These are phyloP conservation scores for Ctenomys sociabilis DNA, from an alignment of 2,113 vertebrate genomes.

Conservation along the genomic window DNA sequence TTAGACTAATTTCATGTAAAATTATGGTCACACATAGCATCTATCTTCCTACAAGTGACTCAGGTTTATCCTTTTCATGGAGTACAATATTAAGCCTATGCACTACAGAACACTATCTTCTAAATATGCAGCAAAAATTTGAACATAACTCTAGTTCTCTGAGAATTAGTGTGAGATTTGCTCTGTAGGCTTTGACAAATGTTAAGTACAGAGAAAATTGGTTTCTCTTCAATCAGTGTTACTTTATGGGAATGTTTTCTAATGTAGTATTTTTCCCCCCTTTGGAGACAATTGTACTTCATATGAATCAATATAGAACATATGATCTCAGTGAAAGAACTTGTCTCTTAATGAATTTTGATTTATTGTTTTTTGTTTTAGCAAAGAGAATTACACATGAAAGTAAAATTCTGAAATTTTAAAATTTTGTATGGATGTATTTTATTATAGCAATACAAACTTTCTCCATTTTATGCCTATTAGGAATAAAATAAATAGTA, in stretches of 20 bases:
- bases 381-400: background rate
- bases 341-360: conserved; percentile 6
- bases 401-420: background rate
- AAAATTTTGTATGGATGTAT: background rate
- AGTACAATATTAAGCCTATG: background rate
- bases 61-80: background rate
- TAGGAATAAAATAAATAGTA: background rate
- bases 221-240: conserved; percentile 30
- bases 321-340: background rate
- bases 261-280: background rate
- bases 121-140: background rate
- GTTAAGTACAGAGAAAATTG: conserved; percentile 47
- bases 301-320: conserved; percentile 22
- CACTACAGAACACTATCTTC: background rate
- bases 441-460: background rate
- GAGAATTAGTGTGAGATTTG: background rate
- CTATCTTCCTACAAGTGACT: background rate
- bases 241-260: background rate
- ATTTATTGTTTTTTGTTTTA: background rate
- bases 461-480: background rate
- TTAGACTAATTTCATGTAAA: background rate
- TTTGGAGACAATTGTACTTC: background rate
- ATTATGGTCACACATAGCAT: background rate
- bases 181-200: conserved; percentile 16
- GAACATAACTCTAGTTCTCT: background rate